Evolutionary conservation across 2,113 vertebrate species (phyloP).

Genomic region (Papio anubis): DNA sequence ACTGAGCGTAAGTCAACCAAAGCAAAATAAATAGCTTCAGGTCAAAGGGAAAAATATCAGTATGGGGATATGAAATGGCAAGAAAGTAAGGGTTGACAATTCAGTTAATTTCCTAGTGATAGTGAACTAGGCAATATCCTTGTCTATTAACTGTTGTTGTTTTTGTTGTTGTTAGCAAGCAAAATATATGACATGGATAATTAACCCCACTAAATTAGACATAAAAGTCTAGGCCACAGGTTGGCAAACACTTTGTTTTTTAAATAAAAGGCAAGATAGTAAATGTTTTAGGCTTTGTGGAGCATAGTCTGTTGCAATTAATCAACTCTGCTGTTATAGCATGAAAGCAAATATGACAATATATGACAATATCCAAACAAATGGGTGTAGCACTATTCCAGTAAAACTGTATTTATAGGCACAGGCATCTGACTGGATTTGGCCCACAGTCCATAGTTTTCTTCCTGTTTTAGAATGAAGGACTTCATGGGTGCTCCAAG

Average conservation of each 20-base stretch:
- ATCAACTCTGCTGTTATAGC: neutral
- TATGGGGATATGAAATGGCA: neutral
- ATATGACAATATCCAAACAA: neutral
- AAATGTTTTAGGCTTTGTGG: neutral
- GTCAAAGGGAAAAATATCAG: neutral
- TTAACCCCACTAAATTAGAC: neutral
- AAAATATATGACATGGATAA: neutral
- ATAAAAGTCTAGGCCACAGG: neutral
- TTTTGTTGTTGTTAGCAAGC: neutral
- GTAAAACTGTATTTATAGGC: neutral
- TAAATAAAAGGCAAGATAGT: neutral
- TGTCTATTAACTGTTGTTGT: neutral
- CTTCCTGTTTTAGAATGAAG: neutral
- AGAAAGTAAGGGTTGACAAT: neutral
- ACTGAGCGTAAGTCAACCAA: neutral
- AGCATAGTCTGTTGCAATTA: neutral
- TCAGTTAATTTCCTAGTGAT: neutral
- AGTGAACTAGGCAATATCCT: neutral
- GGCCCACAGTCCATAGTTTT: neutral
- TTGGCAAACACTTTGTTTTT: neutral
- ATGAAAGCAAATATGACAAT: neutral
- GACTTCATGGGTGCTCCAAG: neutral
- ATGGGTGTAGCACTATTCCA: fast-evolving
- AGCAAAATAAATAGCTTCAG: neutral
- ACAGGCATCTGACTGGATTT: neutral